Evolutionary conservation across 2,797 vertebrate genomes (phyloP).

Genomic region (Otolemur crassicaudatus): DNA sequence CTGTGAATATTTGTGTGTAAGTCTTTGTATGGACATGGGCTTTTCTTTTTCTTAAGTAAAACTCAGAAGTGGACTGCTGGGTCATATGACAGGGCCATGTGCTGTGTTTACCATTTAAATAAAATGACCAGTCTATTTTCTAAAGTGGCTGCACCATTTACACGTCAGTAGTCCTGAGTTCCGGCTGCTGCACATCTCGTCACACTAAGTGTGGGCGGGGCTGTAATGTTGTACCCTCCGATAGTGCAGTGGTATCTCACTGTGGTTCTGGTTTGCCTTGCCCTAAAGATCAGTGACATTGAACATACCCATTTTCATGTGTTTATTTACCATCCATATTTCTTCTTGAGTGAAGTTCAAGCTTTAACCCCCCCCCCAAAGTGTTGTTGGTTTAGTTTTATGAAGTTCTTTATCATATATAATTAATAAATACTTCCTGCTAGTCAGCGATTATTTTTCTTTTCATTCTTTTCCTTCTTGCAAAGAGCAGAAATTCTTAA

Average conservation of each 20-base stretch:
- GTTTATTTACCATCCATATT: not conserved
- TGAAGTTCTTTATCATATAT: not conserved
- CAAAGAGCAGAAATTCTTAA: not conserved
- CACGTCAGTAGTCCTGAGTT: not conserved
- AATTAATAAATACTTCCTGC: not conserved
- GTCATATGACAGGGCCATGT: not conserved
- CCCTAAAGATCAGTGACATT: not conserved
- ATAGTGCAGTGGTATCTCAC: not conserved
- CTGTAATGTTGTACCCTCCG: not conserved
- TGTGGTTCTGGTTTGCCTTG: not conserved
- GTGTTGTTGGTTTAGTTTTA: not conserved
- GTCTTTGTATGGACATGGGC: not conserved
- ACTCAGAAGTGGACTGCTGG: not conserved
- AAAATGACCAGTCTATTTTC: not conserved
- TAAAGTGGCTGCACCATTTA: not conserved
- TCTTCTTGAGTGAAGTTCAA: not conserved
- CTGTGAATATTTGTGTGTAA: not conserved
- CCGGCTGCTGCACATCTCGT: not conserved
- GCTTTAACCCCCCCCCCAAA: not conserved
- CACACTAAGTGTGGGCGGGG: not conserved
- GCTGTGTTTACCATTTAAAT: not conserved
- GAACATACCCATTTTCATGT: not conserved
- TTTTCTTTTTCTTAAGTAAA: not conserved
- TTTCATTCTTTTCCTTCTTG: too few species aligned
- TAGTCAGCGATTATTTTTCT: not conserved